Base-by-base conservation (phyloP, 2,888 invertebrate genomes). In the Unio pictorum region DNA sequence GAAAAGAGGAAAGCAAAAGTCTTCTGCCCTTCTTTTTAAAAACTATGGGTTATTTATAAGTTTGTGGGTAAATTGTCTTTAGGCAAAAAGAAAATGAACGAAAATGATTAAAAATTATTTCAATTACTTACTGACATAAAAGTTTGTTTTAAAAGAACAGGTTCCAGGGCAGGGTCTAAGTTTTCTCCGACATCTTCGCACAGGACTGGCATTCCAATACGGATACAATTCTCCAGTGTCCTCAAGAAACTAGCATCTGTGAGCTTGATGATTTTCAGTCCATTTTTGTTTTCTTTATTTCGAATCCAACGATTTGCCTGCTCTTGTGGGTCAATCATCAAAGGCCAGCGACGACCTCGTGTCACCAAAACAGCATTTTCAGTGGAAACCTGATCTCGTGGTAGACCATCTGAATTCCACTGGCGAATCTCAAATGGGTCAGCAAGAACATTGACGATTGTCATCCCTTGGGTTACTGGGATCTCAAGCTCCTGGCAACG, bases 381-480 rank as follows among this genome's bases (percentile, higher is more conserved):
- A 5, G 89, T 90, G 17, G 90, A 90, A 54, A 91, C 84, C 66
- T 87, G 87, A 78, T 90, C 90, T 65, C 89, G 83, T 6, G 90
- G 90, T 61, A 90, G 81, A 55, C 90, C 90, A 64, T 90, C 89
- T 7, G 88, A 85, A 73, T 90, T 90, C 90, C 90, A 64, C 91
- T 91, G 77, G 93, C 93, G 75, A 94, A 92, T 91, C 94, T 95
- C 91, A 90, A 91, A 91, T 59, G 88, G 88, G 77, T 89, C 89
- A 20, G 89, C 88, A 30, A 89, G 80, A 5, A 90, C 89, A 8
- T 82, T 82, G 55, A 89, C 90, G 82, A 88, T 93, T 92, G 93
- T 93, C 86, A 94, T 95, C 30, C 92, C 92, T 6, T 91, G 89
- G 0, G 95, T 94, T 0, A 94, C 93, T 0, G 95, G 94, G 81